Conservation (phyloP, 2,888 invertebrate genomes). For the Oeneis ivallda region DNA sequence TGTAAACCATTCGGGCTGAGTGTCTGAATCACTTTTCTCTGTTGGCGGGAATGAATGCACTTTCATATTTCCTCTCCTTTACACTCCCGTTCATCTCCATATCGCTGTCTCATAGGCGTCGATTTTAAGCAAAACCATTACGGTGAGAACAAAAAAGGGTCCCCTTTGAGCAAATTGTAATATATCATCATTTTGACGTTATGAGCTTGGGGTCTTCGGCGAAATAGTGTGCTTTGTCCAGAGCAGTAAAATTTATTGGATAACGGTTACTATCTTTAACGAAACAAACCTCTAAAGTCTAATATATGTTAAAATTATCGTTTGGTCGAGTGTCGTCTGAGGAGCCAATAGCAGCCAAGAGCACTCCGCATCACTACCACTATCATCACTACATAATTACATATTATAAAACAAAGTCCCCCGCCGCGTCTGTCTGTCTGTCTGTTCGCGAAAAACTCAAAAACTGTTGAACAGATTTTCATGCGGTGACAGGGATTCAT, state of each 20-base stretch:
- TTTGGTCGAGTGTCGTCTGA: not conserved
- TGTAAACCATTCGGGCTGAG: conserved; percentile 64
- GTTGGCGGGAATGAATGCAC: conserved; percentile 73
- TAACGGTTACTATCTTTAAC: conserved; percentile 60
- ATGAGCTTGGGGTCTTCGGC: conserved; percentile 67
- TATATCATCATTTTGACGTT: conserved; percentile 80
- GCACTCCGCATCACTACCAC: no score
- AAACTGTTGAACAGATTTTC: no score
- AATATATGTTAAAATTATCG: conserved; percentile 22
- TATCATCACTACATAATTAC: no score
- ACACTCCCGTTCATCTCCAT: conserved; percentile 37
- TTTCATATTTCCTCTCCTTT: conserved; percentile 53
- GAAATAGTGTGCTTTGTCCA: conserved; percentile 66
- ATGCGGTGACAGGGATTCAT: no score
- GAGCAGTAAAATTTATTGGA: conserved; percentile 69
- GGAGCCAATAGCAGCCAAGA: not conserved
- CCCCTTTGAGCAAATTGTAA: conserved; percentile 80
- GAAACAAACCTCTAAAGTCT: conserved; percentile 35
- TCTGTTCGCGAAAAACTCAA: no score
- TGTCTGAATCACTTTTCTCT: conserved; percentile 69
- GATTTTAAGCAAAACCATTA: conserved; percentile 79
- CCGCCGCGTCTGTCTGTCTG: no score
- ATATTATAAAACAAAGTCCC: no score
- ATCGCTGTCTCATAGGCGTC: conserved; percentile 49
- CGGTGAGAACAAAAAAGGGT: conserved; percentile 80